Evolutionary conservation across 2,888 invertebrate genomes (phyloP).

Genomic region (Imbricaverruca yamaguchii): DNA sequence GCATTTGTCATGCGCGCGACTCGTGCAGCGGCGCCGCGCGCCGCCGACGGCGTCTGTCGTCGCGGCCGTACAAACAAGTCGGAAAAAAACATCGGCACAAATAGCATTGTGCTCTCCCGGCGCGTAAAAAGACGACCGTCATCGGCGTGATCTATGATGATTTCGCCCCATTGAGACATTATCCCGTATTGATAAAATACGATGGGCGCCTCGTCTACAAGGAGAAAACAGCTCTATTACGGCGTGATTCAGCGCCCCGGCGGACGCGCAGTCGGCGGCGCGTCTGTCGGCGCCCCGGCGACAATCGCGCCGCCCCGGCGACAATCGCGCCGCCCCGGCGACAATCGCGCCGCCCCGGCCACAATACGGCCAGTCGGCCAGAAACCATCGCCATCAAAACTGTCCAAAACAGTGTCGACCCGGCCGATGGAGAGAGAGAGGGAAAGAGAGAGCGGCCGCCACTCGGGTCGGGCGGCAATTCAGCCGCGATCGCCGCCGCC

Average conservation of each 20-base stretch:
- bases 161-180: constrained; percentile 16
- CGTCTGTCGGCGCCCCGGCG: neutral
- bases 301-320: neutral
- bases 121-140: constrained; percentile 20
- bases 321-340: neutral
- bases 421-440: neutral
- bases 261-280: neutral
- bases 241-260: neutral
- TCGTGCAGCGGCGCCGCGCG: neutral
- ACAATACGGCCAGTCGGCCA: neutral
- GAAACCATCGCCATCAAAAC: constrained; percentile 4
- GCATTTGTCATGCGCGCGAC: neutral
- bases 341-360: neutral
- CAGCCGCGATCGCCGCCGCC: neutral
- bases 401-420: constrained; percentile 9
- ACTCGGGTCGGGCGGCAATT: neutral
- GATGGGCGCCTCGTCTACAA: constrained; percentile 19
- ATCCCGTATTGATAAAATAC: constrained; percentile 21
- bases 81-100: constrained; percentile 21
- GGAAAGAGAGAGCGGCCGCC: neutral
- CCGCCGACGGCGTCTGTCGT: constrained; percentile 2
- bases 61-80: constrained; percentile 1
- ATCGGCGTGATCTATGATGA: constrained; percentile 9
- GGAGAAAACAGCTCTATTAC: constrained; percentile 21
- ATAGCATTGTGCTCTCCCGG: constrained; percentile 6